Evolutionary conservation across 2,888 invertebrate species (phyloP).

Genomic region (Archips crataeganus): DNA sequence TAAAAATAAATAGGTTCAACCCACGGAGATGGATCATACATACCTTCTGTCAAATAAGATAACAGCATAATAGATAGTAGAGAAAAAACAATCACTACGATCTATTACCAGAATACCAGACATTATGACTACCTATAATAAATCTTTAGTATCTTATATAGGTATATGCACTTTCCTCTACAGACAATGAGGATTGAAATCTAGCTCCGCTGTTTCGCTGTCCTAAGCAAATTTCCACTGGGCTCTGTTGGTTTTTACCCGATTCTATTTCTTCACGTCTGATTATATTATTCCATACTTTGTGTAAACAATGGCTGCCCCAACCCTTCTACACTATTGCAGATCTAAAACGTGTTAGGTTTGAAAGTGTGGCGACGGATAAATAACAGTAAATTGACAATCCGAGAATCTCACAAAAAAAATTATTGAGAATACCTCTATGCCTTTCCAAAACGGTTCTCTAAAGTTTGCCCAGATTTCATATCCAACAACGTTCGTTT

Average conservation of each 20-base stretch:
- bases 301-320: constrained; percentile 80
- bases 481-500: too few relatives aligned
- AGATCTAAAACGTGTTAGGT: constrained; percentile 58
- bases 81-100: background rate
- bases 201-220: constrained; percentile 81
- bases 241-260: constrained; percentile 82
- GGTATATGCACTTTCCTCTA: constrained; percentile 38
- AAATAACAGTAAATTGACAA: background rate
- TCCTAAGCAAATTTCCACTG: constrained; percentile 85
- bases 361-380: constrained; percentile 59
- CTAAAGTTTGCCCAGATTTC: too few relatives aligned
- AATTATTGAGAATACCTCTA: too few relatives aligned
- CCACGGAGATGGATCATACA: too few relatives aligned
- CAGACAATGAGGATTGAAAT: constrained; percentile 71
- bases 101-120: background rate
- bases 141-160: background rate
- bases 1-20: too few relatives aligned
- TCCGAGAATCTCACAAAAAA: too few relatives aligned
- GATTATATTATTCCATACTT: constrained; percentile 86
- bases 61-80: too few relatives aligned
- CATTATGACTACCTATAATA: background rate
- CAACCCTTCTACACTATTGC: constrained; percentile 84
- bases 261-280: constrained; percentile 85
- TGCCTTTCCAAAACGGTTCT: too few relatives aligned
- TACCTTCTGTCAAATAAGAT: too few relatives aligned